phyloP scores from a whole-genome alignment of 37 sponge, comb jelly and placozoan species.

The Oopsacas minuta region DNA sequence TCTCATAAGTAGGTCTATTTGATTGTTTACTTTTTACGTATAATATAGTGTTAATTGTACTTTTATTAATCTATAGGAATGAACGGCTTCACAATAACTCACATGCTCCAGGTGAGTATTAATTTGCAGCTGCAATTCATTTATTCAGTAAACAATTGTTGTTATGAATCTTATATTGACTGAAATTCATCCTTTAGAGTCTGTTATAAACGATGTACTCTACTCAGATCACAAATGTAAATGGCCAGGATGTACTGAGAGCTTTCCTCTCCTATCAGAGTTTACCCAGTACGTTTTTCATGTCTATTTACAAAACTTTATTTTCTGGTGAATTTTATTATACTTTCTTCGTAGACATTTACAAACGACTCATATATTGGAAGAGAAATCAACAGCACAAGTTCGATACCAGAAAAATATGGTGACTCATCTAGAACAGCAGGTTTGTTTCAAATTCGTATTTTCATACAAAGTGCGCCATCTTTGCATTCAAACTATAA shows the following conservation, averaged over 20 bases:
- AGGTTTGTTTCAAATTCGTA: neutral
- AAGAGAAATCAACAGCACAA: neutral
- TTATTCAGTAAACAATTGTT: neutral
- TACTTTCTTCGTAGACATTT: neutral
- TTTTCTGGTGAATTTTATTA: neutral
- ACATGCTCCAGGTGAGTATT: neutral
- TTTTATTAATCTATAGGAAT: neutral
- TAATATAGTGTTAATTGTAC: neutral
- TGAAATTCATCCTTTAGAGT: neutral
- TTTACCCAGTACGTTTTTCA: neutral
- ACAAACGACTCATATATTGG: neutral
- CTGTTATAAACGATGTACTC: constrained; percentile 19
- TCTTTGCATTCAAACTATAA: too few relatives aligned
- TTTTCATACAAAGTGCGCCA: too few relatives aligned
- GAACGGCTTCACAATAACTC: neutral
- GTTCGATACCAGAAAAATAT: neutral
- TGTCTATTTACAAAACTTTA: neutral
- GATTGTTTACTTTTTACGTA: neutral
- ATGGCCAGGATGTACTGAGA: constrained; percentile 23
- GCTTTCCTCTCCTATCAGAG: neutral
- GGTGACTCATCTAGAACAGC: constrained; percentile 10
- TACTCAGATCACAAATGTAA: constrained; percentile 23
- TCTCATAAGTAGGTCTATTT: neutral
- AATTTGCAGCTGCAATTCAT: neutral
- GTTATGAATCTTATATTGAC: neutral